Conservation (phyloP, 1,140 invertebrate genomes). For the Brachionus koreanus region DNA sequence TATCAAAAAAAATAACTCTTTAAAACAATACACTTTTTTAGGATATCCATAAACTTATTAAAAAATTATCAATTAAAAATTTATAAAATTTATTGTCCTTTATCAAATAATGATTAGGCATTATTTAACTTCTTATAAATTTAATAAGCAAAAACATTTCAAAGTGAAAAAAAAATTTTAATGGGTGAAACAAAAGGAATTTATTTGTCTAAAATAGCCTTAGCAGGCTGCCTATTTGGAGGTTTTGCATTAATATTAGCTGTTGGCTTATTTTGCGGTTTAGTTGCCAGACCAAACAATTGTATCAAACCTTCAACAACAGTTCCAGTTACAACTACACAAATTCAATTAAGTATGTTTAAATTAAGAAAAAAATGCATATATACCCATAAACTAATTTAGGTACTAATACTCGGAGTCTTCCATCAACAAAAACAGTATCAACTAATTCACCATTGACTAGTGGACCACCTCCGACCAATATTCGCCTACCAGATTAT, state of each 20-base stretch:
- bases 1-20: too few species aligned
- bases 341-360: not conserved
- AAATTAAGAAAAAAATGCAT: not conserved
- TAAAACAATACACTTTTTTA: too few species aligned
- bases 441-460: not conserved
- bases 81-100: too few species aligned
- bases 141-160: not conserved
- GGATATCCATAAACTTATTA: too few species aligned
- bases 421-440: not conserved
- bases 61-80: too few species aligned
- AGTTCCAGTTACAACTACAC: not conserved
- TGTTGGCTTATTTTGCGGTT: constrained; percentile 22
- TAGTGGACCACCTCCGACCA: not conserved
- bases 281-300: constrained; percentile 33
- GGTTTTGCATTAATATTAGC: not conserved
- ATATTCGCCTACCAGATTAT: constrained; percentile 30
- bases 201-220: not conserved
- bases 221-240: not conserved
- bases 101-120: not conserved
- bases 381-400: not conserved
- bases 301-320: not conserved
- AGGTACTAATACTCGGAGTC: not conserved
- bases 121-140: not conserved
- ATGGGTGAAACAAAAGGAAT: not conserved
- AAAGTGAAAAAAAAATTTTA: not conserved